phyloP scores from a whole-genome alignment of 1,140 invertebrate species.

The Dermatophagoides farinae region DNA sequence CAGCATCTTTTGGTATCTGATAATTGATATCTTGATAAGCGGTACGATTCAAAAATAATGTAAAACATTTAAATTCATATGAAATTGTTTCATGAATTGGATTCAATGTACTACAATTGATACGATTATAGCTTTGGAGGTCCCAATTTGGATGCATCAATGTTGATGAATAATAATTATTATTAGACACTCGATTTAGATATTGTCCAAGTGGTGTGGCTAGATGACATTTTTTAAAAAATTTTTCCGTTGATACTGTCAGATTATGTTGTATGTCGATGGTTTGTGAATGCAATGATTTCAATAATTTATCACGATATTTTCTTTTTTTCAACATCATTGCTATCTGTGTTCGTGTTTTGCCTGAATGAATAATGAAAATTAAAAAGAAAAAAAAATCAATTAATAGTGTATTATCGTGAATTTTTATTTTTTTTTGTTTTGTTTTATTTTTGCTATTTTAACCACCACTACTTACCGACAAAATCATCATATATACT shows the following conservation, averaged over 20 bases:
- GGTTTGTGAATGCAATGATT: background rate
- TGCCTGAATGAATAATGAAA: background rate
- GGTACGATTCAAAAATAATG: background rate
- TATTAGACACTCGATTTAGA: background rate
- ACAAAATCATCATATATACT: background rate
- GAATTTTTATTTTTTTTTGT: too few relatives aligned
- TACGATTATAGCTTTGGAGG: background rate
- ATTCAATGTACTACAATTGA: background rate
- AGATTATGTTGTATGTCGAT: background rate
- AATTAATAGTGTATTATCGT: background rate
- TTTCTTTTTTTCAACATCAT: background rate
- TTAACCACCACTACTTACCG: background rate
- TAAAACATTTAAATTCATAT: conserved; percentile 3
- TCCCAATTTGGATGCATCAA: background rate
- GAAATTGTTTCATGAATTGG: background rate
- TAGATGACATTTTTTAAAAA: conserved; percentile 1
- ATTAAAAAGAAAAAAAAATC: background rate
- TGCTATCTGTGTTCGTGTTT: background rate
- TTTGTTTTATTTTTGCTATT: too few relatives aligned
- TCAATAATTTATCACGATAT: background rate
- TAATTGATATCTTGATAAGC: background rate
- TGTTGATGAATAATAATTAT: background rate
- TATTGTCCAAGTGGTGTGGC: background rate
- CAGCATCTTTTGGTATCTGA: conserved; percentile 5
- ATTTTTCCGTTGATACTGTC: background rate